Base-by-base conservation (phyloP, 1,140 invertebrate species). In the Platorchestia sp. region DNA sequence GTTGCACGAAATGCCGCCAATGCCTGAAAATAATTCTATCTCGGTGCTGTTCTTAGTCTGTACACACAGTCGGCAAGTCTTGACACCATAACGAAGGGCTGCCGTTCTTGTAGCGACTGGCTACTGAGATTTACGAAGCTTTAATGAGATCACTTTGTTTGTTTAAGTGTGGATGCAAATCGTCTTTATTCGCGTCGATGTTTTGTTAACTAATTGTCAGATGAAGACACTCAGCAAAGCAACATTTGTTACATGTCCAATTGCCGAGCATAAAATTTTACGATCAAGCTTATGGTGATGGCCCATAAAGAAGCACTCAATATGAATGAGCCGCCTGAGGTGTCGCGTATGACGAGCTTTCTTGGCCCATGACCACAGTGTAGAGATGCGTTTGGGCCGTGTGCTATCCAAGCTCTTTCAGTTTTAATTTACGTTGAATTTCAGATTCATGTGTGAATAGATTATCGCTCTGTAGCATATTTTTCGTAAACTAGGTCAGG, bases 191-290 rank as follows among this genome's bases (percentile, higher is more conserved):
- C 41, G 36, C 43, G 87, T 44, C 43, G 41, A 89, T 89, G 87
- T 89, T 89, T 89, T 89, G 41, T 89, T 42, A 89, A 44, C 87
- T 89, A 89, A 89, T 89, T 89, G 87, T 41, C 87, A 89, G 87
- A 44, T 44, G 43, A 19, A 14, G 87, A 89, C 87, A 89, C 87
- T 41, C n/a, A 10, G 27, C 87, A 86, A 14, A 75, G 87, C 43
- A 42, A 42, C 87, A 89, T 89, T 44, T 44, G 87, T 89, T 44
- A 89, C 87, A 7, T 42, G 43, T 42, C 87, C 87, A 89, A 89
- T 89, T 89, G 87, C 41, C 87, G 22, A 42, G 87, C 59, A 75
- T 89, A 14, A 44, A 89, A 44, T 89, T 89, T 89, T 89, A 89
- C 87, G 87, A 44, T 89, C 87, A 42, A 41, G 87, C 43, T 89